Conservation (phyloP, 2,113 vertebrate genomes). For the Notarius lentiginosus region DNA sequence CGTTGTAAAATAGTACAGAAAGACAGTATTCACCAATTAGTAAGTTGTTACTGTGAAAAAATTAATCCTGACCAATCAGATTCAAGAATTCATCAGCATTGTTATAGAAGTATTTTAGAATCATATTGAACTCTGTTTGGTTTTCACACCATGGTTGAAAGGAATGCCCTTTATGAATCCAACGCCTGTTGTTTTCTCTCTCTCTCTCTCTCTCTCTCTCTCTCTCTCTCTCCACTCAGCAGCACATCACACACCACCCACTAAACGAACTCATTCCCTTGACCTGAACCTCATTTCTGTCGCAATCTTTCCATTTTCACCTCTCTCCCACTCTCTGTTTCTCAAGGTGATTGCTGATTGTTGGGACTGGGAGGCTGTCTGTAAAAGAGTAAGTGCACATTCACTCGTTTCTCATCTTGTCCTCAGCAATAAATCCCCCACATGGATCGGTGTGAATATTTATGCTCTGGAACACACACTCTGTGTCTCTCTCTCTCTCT, state of each 20-base stretch:
- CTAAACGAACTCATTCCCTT: slow-evolving; percentile 5
- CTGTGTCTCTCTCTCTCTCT: too few relatives aligned
- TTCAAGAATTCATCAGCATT: background rate
- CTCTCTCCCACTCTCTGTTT: background rate
- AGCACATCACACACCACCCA: background rate
- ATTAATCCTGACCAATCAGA: background rate
- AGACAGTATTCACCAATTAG: background rate
- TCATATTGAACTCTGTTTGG: background rate
- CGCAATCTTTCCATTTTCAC: background rate
- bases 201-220: background rate
- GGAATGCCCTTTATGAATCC: background rate
- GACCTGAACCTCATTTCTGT: background rate
- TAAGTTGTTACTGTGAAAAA: background rate
- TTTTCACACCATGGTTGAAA: background rate
- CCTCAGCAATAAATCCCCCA: slow-evolving; percentile 45
- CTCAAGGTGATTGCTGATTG: slow-evolving; percentile 44
- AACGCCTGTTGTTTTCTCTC: background rate
- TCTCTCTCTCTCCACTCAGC: background rate
- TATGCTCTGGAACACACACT: slow-evolving; percentile 35
- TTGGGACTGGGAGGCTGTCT: slow-evolving; percentile 33
- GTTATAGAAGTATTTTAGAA: background rate
- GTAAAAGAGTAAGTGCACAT: slow-evolving; percentile 39
- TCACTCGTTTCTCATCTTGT: slow-evolving; percentile 47
- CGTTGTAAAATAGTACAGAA: too few relatives aligned
- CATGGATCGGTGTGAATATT: slow-evolving; percentile 47